Conservation (phyloP, 2,113 vertebrate species). For the Onychorhynchus coronatus region DNA sequence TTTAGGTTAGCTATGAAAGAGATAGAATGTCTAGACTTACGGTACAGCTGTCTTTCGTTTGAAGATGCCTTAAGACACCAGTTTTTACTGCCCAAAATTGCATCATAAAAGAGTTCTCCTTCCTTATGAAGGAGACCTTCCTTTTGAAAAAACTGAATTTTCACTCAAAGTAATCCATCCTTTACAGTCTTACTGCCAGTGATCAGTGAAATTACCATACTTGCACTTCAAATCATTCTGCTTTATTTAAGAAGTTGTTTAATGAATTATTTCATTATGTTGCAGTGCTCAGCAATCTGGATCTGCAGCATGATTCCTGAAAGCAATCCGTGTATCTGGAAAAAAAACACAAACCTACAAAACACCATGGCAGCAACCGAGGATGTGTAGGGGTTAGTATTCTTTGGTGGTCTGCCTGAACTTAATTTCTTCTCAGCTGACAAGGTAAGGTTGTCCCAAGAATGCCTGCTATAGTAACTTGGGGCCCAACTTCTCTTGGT, state of each 20-base stretch:
- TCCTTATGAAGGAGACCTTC: not conserved
- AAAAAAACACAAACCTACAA: not conserved
- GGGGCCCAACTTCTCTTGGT: not conserved
- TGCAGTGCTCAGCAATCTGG: not conserved
- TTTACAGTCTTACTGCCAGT: not conserved
- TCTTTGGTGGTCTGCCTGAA: not conserved
- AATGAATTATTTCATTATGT: not conserved
- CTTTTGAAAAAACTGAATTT: not conserved
- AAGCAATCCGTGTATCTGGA: not conserved
- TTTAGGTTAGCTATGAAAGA: not conserved
- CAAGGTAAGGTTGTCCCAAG: not conserved
- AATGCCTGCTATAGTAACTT: not conserved
- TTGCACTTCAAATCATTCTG: not conserved
- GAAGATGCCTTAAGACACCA: not conserved
- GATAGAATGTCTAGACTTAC: not conserved
- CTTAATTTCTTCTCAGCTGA: not conserved
- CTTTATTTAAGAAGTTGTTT: not conserved
- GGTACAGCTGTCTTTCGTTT: not conserved
- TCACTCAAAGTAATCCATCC: not conserved
- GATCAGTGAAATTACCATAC: not conserved
- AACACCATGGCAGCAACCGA: not conserved
- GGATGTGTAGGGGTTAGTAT: not conserved
- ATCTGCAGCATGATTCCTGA: not conserved
- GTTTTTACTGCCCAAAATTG: not conserved
- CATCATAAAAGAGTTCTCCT: not conserved